Evolutionary conservation across 2,888 invertebrate species (phyloP), one percentile per base, ranked within the genome.

Genomic region (Macrosiphum euphorbiae): DNA sequence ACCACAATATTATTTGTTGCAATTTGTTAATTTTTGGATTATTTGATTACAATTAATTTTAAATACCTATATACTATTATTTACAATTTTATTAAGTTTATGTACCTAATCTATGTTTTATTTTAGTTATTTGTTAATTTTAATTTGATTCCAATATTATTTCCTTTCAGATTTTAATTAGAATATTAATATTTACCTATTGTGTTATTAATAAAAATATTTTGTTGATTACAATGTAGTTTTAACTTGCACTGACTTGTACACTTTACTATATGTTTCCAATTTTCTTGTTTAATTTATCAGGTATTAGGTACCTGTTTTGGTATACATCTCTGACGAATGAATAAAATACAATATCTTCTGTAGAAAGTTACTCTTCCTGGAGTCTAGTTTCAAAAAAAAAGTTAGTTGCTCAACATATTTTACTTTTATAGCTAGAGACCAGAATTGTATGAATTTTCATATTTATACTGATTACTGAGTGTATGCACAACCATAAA

Each of bases 31-130:
- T 78, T 92, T 88, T 92, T 88, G 88, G 44, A 88, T 92, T 78
- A 92, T 92, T 92, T 91, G 55, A 91, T 24, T 91, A 91, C 85
- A 85, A 86, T 86, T 91, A 85, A 85, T 88, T 92, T 88, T 92
- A 61, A 87, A 52, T 92, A 88, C 67, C 92, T 92, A n/a, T n/a
- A n/a, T n/a, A 92, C 52, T 88, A 92, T 91, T 86, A 92, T 92
- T 92, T 92, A 88, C 5, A 78, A 92, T 92, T 92, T 88, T 92
- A 92, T 88, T 92, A 92, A 92, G 88, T 92, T 92, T 92, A 92
- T 88, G 44, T 92, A 78, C 24, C 92, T 92, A 87, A 24, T 35
- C 41, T 88, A 92, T 88, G 67, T 88, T 92, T 92, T 88, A 88
- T 92, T 92, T n/a, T 88, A 78, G 50, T 78, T 90, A 88, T 88